Evolutionary conservation across 2,888 invertebrate genomes (phyloP).

Genomic region (Phyllotreta striolata): DNA sequence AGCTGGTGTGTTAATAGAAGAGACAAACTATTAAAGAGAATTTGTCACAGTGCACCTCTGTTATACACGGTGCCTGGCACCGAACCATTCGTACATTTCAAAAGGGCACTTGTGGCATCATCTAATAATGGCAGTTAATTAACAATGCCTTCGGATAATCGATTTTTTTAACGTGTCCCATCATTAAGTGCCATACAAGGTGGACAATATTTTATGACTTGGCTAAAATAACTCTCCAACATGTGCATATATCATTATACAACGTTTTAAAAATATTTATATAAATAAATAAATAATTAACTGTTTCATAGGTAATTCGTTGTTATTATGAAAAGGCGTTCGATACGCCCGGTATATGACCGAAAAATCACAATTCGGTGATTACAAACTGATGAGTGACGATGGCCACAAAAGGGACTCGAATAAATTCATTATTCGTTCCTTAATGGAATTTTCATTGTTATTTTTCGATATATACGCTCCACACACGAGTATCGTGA

Average conservation of each 20-base stretch:
- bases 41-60: slow-evolving; percentile 45
- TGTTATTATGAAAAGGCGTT: background rate
- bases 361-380: slow-evolving; percentile 19
- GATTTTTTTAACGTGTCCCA: slow-evolving; percentile 41
- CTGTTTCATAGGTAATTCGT: background rate
- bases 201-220: slow-evolving; percentile 33
- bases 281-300: no score
- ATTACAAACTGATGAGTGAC: slow-evolving; percentile 22
- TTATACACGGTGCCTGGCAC: slow-evolving; percentile 48
- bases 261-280: no score
- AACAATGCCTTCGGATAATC: slow-evolving; percentile 42
- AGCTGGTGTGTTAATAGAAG: slow-evolving; percentile 42
- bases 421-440: slow-evolving; percentile 28
- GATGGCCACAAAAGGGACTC: slow-evolving; percentile 18
- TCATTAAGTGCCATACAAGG: slow-evolving; percentile 40
- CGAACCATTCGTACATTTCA: slow-evolving; percentile 47
- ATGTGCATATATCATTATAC: slow-evolving; percentile 24
- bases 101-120: slow-evolving; percentile 50
- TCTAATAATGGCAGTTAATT: slow-evolving; percentile 48
- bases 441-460: slow-evolving; percentile 30
- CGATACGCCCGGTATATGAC: slow-evolving; percentile 15
- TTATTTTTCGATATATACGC: slow-evolving; percentile 26
- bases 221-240: slow-evolving; percentile 23
- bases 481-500: slow-evolving; percentile 16
- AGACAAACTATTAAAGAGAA: slow-evolving; percentile 44